Base-by-base conservation (phyloP, 2,888 invertebrate species). In the Noctua comes region DNA sequence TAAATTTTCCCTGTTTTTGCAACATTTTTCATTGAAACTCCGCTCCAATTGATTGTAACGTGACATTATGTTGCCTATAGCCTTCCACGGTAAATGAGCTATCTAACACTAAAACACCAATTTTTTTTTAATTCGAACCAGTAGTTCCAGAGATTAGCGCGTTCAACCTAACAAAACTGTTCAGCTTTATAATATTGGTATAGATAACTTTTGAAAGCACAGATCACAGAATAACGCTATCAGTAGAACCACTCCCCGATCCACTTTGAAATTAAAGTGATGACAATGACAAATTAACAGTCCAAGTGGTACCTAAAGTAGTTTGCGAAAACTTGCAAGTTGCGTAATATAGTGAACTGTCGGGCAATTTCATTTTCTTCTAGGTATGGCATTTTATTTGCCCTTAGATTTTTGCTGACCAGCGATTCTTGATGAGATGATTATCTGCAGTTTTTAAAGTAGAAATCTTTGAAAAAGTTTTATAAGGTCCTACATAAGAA, bases 271-370 rank as follows among this genome's bases (percentile, higher is more conserved):
- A 84, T 84, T 74, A 83, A 76, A 83, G 84, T 79, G 84, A 86
- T 83, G 84, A 84, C 84, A 84, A 76, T 84, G 84, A 84, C 86
- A 84, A 84, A 84, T 84, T 86, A 86, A 86, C 84, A 65, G 84
- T 83, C 83, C 76, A 79, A 83, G 83, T 79, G 86, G 16, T 71
- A 86, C 36, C 54, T 82, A 70, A 84, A 86, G 73, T 83, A 86
- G 84, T 86, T 84, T 74, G 71, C n/a, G 71, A 83, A 84, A 83
- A 86, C 86, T 86, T 73, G 40, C 51, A 36, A 75, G 31, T 79
- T 84, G 70, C 66, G 68, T 83, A 76, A 76, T 46, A 75, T 16
- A 27, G 24, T 59, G 4, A 36, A 68, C 54, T 43, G 54, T 36
- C 13, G 18, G 27, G 13, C 27, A 36, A 51, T 57, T 59, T 65